These are phyloP conservation scores for Plumapathes pennacea DNA, from an alignment of 92 coral and sea anemone species.

Conservation along the genomic window DNA sequence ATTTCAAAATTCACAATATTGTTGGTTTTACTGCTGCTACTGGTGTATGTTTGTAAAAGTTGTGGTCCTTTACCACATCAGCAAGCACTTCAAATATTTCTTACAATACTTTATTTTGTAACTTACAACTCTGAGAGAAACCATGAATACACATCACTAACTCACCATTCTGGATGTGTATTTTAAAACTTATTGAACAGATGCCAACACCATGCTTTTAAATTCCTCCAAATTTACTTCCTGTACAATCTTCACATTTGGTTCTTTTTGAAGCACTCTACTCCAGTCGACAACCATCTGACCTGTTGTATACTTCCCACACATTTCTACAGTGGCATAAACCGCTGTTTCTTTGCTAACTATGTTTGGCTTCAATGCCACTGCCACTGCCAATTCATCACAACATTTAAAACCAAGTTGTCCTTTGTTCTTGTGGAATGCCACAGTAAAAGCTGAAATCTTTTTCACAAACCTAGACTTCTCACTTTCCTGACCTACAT, in stretches of 20 bases:
- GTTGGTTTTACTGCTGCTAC: no score
- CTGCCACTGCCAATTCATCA: slow-evolving; percentile 77
- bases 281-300: slow-evolving; percentile 96
- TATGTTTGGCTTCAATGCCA: slow-evolving; percentile 62
- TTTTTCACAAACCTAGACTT: slow-evolving; percentile 62
- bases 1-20: no score
- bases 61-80: no score
- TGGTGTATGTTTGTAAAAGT: no score
- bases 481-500: slow-evolving; percentile 41
- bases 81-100: no score
- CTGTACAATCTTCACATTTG: slow-evolving; percentile 56
- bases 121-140: no score
- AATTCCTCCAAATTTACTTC: slow-evolving; percentile 56
- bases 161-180: no score
- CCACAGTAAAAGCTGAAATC: slow-evolving; percentile 34
- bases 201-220: slow-evolving; percentile 42
- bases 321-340: slow-evolving; percentile 79
- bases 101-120: no score
- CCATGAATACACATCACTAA: no score
- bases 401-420: slow-evolving; percentile 50
- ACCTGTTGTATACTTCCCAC: slow-evolving; percentile 79
- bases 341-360: slow-evolving; percentile 52
- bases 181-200: slow-evolving; percentile 49
- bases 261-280: slow-evolving; percentile 53
- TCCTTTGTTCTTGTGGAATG: slow-evolving; percentile 49